A percentile compares a stretch with the other conserved stretches of the same genome.
Conservation (phyloP, 2,113 vertebrate genomes). For the Redunca redunca region DNA sequence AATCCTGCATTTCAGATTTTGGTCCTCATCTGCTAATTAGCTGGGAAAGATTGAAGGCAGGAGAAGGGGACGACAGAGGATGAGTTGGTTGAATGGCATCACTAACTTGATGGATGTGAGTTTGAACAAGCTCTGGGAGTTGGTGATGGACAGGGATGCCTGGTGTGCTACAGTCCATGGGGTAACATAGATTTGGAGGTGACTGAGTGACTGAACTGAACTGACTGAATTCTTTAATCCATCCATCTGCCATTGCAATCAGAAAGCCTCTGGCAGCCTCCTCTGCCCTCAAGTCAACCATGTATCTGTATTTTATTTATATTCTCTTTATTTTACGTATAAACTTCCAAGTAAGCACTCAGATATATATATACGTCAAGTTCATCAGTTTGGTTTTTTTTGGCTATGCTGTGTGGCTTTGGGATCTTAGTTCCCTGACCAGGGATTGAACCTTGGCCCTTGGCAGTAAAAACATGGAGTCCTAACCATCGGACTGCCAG, state of each 20-base stretch:
- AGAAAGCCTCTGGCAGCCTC: background rate
- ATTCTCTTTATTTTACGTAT: background rate
- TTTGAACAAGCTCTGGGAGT: background rate
- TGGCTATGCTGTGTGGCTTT: background rate
- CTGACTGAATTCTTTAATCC: background rate
- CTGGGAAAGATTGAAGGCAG: background rate
- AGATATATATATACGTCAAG: background rate
- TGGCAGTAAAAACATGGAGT: background rate
- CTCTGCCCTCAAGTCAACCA: background rate
- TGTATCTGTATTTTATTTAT: background rate
- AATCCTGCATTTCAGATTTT: background rate
- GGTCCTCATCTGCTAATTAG: background rate
- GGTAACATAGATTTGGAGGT: background rate
- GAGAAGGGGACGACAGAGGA: background rate
- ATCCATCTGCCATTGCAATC: background rate
- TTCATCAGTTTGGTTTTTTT: background rate
- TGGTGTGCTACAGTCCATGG: background rate
- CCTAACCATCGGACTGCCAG: background rate
- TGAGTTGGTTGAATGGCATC: background rate
- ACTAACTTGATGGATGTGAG: background rate
- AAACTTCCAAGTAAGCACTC: background rate
- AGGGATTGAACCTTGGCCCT: background rate
- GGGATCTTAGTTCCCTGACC: background rate
- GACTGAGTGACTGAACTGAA: background rate
- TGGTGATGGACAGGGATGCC: background rate